phyloP scores from a whole-genome alignment of 2,888 invertebrate genomes.

The Strigamia transsilvanica region DNA sequence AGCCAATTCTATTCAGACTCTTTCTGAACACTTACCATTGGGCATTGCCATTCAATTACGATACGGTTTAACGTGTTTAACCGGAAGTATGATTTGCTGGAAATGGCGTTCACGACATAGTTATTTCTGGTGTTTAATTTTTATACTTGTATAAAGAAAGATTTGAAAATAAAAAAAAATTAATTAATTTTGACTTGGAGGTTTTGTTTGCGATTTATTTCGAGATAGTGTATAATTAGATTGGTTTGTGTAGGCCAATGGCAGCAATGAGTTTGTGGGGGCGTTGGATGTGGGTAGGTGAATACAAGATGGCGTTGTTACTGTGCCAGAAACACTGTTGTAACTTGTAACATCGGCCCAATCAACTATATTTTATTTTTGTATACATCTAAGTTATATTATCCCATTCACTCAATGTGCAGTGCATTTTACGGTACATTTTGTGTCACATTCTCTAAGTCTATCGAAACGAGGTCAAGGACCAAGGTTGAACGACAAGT shows the following conservation, averaged over 20 bases:
- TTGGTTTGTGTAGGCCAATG: not conserved
- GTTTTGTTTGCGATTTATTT: not conserved
- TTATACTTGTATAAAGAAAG: no score
- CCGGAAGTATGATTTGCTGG: no score
- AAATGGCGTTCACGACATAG: not conserved
- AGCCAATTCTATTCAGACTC: no score
- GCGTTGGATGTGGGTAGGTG: conserved; percentile 31
- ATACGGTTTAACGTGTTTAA: no score
- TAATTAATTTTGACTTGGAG: not conserved
- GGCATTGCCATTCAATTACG: no score
- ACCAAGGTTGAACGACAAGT: no score
- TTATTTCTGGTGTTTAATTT: not conserved
- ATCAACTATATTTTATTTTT: not conserved
- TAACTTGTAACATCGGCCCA: not conserved
- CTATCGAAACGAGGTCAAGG: no score
- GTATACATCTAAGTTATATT: not conserved
- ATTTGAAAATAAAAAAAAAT: not conserved
- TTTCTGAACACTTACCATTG: no score
- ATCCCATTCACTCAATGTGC: no score
- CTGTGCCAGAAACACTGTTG: conserved; percentile 7
- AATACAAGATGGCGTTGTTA: conserved; percentile 28
- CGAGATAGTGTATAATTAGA: not conserved
- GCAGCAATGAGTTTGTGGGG: conserved; percentile 26
- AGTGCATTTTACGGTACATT: no score
- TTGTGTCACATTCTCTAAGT: no score